Conservation (phyloP, 2,888 invertebrate genomes). For the Laspeyria flexula region DNA sequence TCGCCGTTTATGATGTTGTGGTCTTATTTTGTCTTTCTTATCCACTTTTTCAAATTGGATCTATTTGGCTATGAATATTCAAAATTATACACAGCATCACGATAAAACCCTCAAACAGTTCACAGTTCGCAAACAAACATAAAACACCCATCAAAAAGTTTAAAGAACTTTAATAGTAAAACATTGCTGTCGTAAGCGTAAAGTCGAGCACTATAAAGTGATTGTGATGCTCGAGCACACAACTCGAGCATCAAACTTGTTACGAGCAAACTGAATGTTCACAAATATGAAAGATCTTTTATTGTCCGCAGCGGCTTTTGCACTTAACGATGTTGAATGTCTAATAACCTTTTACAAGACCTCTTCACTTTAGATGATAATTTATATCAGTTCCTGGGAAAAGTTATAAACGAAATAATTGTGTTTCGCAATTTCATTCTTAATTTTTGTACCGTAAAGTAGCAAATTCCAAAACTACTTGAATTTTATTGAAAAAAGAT, state of each 20-base stretch:
- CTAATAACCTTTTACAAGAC: constrained; percentile 8
- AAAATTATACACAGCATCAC: too few relatives aligned
- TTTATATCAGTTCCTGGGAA: neutral
- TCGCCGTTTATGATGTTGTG: too few relatives aligned
- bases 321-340: constrained; percentile 18
- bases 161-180: constrained; percentile 38
- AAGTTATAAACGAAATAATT: too few relatives aligned
- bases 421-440: too few relatives aligned
- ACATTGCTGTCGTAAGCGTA: constrained; percentile 40
- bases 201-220: constrained; percentile 37
- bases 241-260: constrained; percentile 16
- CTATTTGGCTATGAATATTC: too few relatives aligned
- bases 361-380: neutral
- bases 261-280: constrained; percentile 29
- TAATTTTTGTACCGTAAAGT: too few relatives aligned
- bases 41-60: too few relatives aligned
- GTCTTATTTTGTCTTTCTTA: too few relatives aligned
- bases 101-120: too few relatives aligned
- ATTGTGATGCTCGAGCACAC: constrained; percentile 29
- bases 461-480: too few relatives aligned
- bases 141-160: constrained; percentile 21
- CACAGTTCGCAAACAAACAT: too few relatives aligned
- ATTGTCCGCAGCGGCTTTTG: constrained; percentile 20
- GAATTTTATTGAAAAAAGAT: too few relatives aligned
- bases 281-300: constrained; percentile 30